Evolutionary conservation across 2,888 invertebrate species (phyloP), one percentile per base, ranked within the genome.

Genomic region (Trichogramma evanescens): DNA sequence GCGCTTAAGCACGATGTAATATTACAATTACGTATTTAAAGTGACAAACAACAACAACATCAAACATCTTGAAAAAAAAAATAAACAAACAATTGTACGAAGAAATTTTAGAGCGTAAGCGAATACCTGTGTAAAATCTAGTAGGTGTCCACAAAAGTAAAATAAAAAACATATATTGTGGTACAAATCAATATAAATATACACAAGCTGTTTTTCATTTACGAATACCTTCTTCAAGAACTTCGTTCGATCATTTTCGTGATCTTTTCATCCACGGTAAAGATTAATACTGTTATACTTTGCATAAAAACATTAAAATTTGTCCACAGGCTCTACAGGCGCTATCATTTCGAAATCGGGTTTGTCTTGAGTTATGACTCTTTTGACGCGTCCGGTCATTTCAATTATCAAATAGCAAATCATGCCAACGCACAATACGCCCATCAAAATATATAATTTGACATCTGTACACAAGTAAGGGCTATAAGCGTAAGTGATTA

Each of bases 401-500:
- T 91, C 90, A 48, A 89, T 86, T 3, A 78, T 72, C n/a, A 83
- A 81, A 72, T 89, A 95, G 59, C 93, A 90, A 1, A 82, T 65
- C 71, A 92, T 86, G 2, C 94, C 94, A 5, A 89, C 68, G 4
- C 84, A 70, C 46, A 93, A 80, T 5, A 91, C 79, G 0, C 80
- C 84, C 52, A 91, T 79, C 4, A 92, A 80, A 42, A 88, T 79
- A 71, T 85, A 84, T 5, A 93, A 75, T 70, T 93, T 93, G 0
- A 85, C 81, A 55, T 83, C 79, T 0, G 90, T 89, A 71, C 91
- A 90, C 5, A 93, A 78, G 70, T 87, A 87, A 3, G 90, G 87
- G 50, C 89, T 92, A 60, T 89, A 86, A 0, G 86, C 84, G 70
- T 93, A 95, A 1, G 92, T 88, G 58, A 93, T 83, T 9, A 93